These are phyloP conservation scores for Lordiphosa collinella DNA, from an alignment of 1,140 invertebrate genomes.

Conservation along the genomic window DNA sequence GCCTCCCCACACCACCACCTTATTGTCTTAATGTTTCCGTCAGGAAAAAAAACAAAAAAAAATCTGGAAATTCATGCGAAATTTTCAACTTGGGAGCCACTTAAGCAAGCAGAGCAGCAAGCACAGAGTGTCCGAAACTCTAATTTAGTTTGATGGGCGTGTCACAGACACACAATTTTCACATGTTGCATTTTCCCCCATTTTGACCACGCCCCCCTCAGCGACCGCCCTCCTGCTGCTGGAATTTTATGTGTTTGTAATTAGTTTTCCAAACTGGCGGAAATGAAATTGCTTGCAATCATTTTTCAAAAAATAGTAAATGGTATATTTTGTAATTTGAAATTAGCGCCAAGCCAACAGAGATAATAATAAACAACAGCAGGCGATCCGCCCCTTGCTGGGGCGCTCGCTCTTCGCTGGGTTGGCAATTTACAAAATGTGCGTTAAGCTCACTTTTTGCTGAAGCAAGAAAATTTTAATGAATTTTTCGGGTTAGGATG, in stretches of 20 bases:
- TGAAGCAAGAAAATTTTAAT: slow-evolving; percentile 41
- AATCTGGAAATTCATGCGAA: slow-evolving; percentile 59
- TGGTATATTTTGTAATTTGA: slow-evolving; percentile 73
- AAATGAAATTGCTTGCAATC: slow-evolving; percentile 77
- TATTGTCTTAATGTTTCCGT: slow-evolving; percentile 40
- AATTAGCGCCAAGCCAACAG: slow-evolving; percentile 50
- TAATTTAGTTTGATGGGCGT: slow-evolving; percentile 76
- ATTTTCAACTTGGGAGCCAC: slow-evolving; percentile 33
- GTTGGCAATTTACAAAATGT: slow-evolving; percentile 63
- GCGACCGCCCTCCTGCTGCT: slow-evolving; percentile 29
- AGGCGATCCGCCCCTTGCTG: slow-evolving; percentile 14
- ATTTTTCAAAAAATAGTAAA: slow-evolving; percentile 75
- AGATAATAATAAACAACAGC: slow-evolving; percentile 74
- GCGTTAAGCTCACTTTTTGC: slow-evolving; percentile 54
- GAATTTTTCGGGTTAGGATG: slow-evolving; percentile 38
- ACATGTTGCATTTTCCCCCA: slow-evolving; percentile 60
- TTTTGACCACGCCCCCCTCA: background rate
- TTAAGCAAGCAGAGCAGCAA: slow-evolving; percentile 6
- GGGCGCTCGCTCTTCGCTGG: too few relatives aligned
- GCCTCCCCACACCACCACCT: background rate
- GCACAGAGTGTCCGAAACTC: slow-evolving; percentile 15
- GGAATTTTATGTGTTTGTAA: slow-evolving; percentile 73
- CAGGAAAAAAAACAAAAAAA: slow-evolving; percentile 1
- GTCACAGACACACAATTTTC: slow-evolving; percentile 54
- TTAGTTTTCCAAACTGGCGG: slow-evolving; percentile 65